phyloP scores from a whole-genome alignment of 2,888 invertebrate species.

The Lepeophtheirus nordmannii region DNA sequence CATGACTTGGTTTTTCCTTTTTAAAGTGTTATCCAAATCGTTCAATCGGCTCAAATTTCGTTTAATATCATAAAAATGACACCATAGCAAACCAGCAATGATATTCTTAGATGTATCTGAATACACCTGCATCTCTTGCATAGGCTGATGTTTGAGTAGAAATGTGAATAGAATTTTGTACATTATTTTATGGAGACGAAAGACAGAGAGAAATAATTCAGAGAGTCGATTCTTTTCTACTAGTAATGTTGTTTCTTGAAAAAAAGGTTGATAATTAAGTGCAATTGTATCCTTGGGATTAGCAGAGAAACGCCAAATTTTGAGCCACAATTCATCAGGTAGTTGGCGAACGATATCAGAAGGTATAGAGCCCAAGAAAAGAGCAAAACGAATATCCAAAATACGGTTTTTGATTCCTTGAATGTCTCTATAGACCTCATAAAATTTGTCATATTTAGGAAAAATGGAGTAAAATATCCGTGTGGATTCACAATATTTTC shows the following conservation, averaged over 20 bases:
- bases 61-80: not conserved
- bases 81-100: not conserved
- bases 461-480: constrained; percentile 5
- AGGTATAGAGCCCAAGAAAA: constrained; percentile 1
- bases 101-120: not conserved
- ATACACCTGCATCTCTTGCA: not conserved
- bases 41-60: not conserved
- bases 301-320: constrained; percentile 17
- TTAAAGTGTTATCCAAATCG: not conserved
- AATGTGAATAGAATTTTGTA: not conserved
- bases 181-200: constrained; percentile 1
- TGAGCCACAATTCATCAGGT: constrained; percentile 16
- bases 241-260: not conserved
- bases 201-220: not conserved
- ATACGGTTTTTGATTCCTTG: constrained; percentile 8
- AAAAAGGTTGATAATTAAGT: not conserved
- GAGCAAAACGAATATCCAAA: constrained; percentile 6
- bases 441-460: not conserved
- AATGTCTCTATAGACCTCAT: not conserved
- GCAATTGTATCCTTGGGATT: not conserved
- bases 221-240: constrained; percentile 1
- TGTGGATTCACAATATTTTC: constrained; percentile 12
- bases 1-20: not conserved
- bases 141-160: not conserved
- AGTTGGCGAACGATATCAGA: constrained; percentile 1